phyloP scores from a whole-genome alignment of 2,888 invertebrate genomes.

The Cantharis flavilabris region DNA sequence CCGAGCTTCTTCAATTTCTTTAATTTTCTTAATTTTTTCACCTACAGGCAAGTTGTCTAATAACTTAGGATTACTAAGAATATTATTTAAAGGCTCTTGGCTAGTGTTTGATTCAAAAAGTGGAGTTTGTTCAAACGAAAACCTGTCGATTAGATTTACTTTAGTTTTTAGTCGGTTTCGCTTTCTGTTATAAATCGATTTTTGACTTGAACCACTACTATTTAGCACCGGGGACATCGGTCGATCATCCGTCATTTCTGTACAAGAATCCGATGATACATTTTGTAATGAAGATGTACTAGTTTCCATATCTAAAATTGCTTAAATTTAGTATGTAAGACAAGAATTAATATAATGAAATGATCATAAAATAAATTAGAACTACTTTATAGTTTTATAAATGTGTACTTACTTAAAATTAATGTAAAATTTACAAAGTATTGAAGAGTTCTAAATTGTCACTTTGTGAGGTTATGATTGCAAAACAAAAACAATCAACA shows the following conservation, averaged over 20 bases:
- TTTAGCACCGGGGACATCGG: constrained; percentile 44
- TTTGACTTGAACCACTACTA: constrained; percentile 30
- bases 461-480: not conserved
- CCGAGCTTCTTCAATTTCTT: constrained; percentile 34
- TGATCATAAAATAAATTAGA: too few relatives aligned
- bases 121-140: not conserved
- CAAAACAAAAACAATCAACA: not conserved
- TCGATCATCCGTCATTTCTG: constrained; percentile 14
- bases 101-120: not conserved
- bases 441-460: not conserved
- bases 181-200: constrained; percentile 22
- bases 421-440: not conserved
- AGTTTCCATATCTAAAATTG: not conserved
- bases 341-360: too few relatives aligned
- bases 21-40: constrained; percentile 33
- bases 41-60: constrained; percentile 19
- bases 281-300: not conserved
- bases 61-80: not conserved
- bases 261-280: not conserved
- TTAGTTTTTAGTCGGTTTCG: constrained; percentile 17
- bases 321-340: not conserved
- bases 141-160: constrained; percentile 10
- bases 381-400: not conserved
- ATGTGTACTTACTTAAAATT: not conserved
- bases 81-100: not conserved